Percentiles rank a stretch among this genome's conserved stretches.
These are phyloP conservation scores for Tychaedon coryphoeus DNA, from an alignment of 2,113 vertebrate species.

Conservation along the genomic window DNA sequence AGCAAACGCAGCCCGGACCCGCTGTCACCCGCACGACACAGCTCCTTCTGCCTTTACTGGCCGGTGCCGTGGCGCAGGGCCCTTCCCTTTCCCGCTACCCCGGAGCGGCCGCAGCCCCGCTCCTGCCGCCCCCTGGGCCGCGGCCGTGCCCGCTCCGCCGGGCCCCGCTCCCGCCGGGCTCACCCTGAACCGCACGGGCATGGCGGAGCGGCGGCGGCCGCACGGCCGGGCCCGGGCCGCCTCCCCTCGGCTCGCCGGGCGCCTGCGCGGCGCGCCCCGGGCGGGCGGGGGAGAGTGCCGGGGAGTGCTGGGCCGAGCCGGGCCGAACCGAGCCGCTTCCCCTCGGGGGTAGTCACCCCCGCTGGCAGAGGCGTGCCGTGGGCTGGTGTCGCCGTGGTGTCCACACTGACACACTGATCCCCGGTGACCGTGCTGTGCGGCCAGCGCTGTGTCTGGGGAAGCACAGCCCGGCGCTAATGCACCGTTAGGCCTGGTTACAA, in stretches of 20 bases:
- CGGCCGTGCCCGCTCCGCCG: not conserved
- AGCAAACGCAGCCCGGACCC: not conserved
- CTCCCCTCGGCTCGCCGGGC: not conserved
- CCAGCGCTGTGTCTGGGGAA: accelerated
- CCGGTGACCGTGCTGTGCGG: accelerated
- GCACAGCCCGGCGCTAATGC: accelerated
- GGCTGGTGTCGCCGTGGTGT: accelerated
- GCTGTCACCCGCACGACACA: not conserved
- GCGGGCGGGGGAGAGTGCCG: too few species aligned
- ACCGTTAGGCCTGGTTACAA: not conserved
- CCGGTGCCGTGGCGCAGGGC: too few species aligned
- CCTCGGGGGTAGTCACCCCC: too few species aligned
- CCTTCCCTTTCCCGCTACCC: not conserved
- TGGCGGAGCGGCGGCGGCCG: not conserved
- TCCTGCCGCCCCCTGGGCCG: not conserved
- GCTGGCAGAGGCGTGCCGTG: too few species aligned
- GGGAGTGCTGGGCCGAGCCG: too few species aligned
- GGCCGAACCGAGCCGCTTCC: too few species aligned
- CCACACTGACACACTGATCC: accelerated
- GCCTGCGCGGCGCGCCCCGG: conserved; percentile 40
- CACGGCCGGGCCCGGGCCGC: not conserved
- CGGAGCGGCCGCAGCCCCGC: not conserved
- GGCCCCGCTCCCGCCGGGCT: not conserved
- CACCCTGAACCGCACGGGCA: not conserved
- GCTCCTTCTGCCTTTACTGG: too few species aligned